phyloP scores from a whole-genome alignment of 1,140 invertebrate species.

The Tyrophagus putrescentiae region DNA sequence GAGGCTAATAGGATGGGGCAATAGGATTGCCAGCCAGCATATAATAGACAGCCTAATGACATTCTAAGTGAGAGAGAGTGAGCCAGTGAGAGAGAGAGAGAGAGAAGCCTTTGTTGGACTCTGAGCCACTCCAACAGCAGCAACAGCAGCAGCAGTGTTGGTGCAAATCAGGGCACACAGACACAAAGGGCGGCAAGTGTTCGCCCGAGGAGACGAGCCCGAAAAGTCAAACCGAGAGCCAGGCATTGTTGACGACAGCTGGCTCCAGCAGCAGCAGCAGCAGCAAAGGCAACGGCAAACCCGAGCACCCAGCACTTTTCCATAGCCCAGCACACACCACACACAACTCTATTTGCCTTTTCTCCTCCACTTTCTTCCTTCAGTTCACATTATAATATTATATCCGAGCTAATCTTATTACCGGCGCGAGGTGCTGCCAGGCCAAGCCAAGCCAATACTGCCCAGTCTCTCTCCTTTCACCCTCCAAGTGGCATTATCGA shows the following conservation, averaged over 20 bases:
- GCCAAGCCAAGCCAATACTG: not conserved
- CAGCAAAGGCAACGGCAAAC: too few species aligned
- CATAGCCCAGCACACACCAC: not conserved
- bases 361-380: not conserved
- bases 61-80: slow-evolving; percentile 10
- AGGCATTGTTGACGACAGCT: slow-evolving; percentile 15
- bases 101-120: not conserved
- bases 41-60: not conserved
- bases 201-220: slow-evolving; percentile 9
- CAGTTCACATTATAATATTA: not conserved
- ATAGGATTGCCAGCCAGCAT: too few species aligned
- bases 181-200: too few species aligned
- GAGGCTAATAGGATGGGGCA: too few species aligned
- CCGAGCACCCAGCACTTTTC: too few species aligned
- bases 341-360: not conserved
- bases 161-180: too few species aligned
- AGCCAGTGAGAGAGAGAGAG: too few species aligned
- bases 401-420: slow-evolving; percentile 11
- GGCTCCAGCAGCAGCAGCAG: too few species aligned
- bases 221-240: slow-evolving; percentile 14
- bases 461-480: too few species aligned
- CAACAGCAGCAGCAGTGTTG: too few species aligned
- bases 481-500: slow-evolving; percentile 7
- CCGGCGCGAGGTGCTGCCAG: not conserved
- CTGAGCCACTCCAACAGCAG: not conserved